Percentiles rank a stretch among this genome's conserved stretches.
phyloP scores from a whole-genome alignment of 2,797 vertebrate species.

The Sphenodon punctatus region DNA sequence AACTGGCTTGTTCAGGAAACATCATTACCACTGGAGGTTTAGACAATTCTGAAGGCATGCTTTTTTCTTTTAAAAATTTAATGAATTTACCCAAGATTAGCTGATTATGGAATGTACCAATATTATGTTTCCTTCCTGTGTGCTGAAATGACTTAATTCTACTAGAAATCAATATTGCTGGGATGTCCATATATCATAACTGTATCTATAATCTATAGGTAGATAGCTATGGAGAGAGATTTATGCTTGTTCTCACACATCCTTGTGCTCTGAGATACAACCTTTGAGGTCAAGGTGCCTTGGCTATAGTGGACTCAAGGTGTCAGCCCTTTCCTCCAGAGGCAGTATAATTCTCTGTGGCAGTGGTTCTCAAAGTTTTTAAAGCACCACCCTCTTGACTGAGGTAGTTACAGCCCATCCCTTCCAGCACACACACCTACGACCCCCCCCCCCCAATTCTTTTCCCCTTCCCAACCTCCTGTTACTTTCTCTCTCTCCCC shows the following conservation, averaged over 20 bases:
- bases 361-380: too few relatives aligned
- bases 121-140: slow-evolving; percentile 65
- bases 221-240: neutral
- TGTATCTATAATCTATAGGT: slow-evolving; percentile 6
- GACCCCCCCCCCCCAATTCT: too few relatives aligned
- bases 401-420: too few relatives aligned
- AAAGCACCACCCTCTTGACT: too few relatives aligned
- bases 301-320: neutral
- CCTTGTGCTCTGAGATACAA: neutral
- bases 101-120: slow-evolving; percentile 48
- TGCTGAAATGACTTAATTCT: slow-evolving; percentile 45
- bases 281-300: neutral
- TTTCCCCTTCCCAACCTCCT: too few relatives aligned
- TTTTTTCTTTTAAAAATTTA: slow-evolving; percentile 70
- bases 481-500: too few relatives aligned
- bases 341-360: too few relatives aligned
- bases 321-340: neutral
- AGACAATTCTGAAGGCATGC: slow-evolving; percentile 61
- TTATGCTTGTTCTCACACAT: neutral
- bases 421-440: too few relatives aligned
- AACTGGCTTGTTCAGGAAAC: slow-evolving; percentile 66
- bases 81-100: slow-evolving; percentile 67
- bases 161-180: slow-evolving; percentile 61
- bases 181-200: neutral
- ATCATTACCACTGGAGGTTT: slow-evolving; percentile 56